Evolutionary conservation across 2,113 vertebrate species (phyloP), one percentile per base, ranked within the genome.

Genomic region (Muscicapa adusta): DNA sequence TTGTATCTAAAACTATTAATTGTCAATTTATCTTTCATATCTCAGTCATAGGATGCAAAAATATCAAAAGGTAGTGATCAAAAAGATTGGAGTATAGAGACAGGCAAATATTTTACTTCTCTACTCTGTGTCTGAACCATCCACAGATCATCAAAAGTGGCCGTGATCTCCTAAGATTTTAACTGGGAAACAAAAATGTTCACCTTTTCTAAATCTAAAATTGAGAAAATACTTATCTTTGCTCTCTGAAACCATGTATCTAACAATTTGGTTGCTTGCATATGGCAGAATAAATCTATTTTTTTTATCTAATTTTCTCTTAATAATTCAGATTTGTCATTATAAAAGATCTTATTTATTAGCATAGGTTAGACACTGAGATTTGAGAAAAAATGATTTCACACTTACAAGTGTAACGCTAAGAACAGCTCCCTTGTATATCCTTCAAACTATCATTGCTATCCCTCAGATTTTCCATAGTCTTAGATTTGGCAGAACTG

Each of bases 381-480:
- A 17, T 88, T 81, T 78, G 47, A 61, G 51, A 86, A 87, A 78
- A 83, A 72, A 28, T 88, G 0, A 31, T 74, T 77, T 51, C 61
- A 91, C 18, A 47, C 25, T 71, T 91, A 62, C 10, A 84, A 62
- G 6, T 43, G 6, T 65, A 88, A 65, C 8, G 10, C 29, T 66
- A 71, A 85, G 75, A 93, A 15, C n/a, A 80, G 4, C n/a, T 78
- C 31, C 22, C 47, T 89, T 90, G 14, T 42, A 29, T 14, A 45
- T 86, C 85, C 93, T 97, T 97, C 85, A 89, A 43, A 83, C 25
- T 78, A 15, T 71, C 58, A 42, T 91, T 75, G 33, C 9, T 60
- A 38, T 54, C 28, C 58, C 74, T 89, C 81, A 85, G 22, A 89
- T 94, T 96, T 96, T 95, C 92, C 54, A 50, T 50, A 75, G 47